Evolutionary conservation across 1,140 invertebrate species (phyloP).

Genomic region (Brachionus asplanchnoidis): DNA sequence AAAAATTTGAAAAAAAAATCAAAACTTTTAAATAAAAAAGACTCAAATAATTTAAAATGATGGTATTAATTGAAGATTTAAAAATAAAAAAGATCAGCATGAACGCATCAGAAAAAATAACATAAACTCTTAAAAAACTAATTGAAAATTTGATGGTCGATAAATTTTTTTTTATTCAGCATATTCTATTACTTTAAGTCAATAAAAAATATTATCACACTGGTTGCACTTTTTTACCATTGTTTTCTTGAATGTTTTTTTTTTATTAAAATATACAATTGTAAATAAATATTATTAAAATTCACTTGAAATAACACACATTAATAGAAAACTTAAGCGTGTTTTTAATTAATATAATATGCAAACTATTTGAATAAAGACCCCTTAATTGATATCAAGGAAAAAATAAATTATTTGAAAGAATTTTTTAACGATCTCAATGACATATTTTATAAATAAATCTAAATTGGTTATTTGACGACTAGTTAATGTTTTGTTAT

Average conservation of each 20-base stretch:
- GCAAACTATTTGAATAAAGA: neutral
- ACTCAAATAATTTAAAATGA: no score
- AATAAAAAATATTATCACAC: no score
- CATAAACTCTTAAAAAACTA: neutral
- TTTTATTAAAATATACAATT: neutral
- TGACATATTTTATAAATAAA: neutral
- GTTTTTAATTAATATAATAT: neutral
- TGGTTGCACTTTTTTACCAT: neutral
- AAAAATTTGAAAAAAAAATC: no score
- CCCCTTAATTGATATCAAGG: neutral
- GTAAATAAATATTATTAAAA: neutral
- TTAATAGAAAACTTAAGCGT: neutral
- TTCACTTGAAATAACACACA: neutral
- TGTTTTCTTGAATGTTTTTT: neutral
- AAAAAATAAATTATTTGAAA: neutral
- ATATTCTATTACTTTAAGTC: no score
- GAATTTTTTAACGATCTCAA: neutral
- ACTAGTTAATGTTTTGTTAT: neutral
- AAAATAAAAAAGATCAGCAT: neutral
- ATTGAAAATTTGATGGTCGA: neutral
- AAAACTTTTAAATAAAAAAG: no score
- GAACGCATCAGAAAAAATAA: neutral
- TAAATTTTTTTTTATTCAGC: neutral
- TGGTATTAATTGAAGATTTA: neutral
- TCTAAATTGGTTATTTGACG: neutral